phyloP scores from a whole-genome alignment of 1,140 invertebrate species.

The Vanessa tameamea region DNA sequence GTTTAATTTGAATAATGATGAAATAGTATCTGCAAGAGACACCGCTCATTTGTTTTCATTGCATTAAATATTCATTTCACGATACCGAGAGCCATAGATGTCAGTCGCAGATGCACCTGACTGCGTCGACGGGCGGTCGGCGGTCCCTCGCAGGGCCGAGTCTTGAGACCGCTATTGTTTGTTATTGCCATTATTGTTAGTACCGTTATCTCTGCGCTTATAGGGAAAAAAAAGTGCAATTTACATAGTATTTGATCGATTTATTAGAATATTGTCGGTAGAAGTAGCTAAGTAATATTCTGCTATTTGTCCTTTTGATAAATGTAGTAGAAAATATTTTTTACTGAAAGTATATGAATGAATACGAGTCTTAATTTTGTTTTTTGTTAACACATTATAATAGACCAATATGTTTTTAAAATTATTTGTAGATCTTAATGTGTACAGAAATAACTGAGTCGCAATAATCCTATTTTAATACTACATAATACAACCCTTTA shows the following conservation, averaged over 20 bases:
- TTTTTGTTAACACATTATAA: too few relatives aligned
- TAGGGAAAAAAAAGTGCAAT: too few relatives aligned
- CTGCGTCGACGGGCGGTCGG: constrained; percentile 37
- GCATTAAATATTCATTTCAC: constrained; percentile 51
- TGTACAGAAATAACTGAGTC: too few relatives aligned
- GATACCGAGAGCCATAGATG: constrained; percentile 51
- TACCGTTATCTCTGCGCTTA: neutral
- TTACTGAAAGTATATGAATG: too few relatives aligned
- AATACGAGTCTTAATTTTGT: too few relatives aligned
- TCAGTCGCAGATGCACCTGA: constrained; percentile 49
- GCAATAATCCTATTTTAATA: neutral
- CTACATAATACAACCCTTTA: constrained; percentile 33
- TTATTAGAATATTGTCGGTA: too few relatives aligned
- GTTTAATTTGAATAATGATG: constrained; percentile 4
- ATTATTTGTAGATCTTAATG: too few relatives aligned
- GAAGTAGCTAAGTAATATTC: too few relatives aligned
- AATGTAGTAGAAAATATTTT: too few relatives aligned
- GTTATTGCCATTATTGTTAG: constrained; percentile 22
- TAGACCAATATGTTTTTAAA: too few relatives aligned
- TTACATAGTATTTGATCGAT: too few relatives aligned
- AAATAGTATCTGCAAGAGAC: constrained; percentile 26
- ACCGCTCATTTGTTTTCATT: constrained; percentile 42
- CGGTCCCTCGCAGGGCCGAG: constrained; percentile 33
- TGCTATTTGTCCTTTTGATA: too few relatives aligned
- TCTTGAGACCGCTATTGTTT: constrained; percentile 38